Conservation (phyloP, 2,113 vertebrate species). For the Alligator mississippiensis region DNA sequence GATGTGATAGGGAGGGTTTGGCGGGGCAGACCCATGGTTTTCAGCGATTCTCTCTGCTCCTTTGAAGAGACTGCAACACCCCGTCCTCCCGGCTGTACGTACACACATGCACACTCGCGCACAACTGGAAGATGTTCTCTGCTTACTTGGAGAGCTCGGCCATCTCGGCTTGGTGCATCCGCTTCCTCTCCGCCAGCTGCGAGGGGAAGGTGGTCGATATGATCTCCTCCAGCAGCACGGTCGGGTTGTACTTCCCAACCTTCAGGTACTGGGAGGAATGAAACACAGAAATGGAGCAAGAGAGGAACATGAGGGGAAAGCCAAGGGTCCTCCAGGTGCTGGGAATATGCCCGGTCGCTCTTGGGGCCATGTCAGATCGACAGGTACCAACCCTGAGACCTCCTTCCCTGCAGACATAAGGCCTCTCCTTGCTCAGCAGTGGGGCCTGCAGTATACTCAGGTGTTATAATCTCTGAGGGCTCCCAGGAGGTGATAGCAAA, state of each 20-base stretch:
- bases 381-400: no score
- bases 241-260: slow-evolving; percentile 87
- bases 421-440: no score
- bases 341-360: background rate
- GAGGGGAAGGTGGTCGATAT: slow-evolving; percentile 81
- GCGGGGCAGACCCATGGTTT: background rate
- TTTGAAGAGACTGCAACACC: fast-evolving
- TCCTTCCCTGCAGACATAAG: no score
- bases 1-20: background rate
- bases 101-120: no score
- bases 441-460: fast-evolving
- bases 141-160: slow-evolving; percentile 91
- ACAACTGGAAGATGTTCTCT: background rate
- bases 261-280: slow-evolving; percentile 84
- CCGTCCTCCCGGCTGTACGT: fast-evolving
- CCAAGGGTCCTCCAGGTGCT: fast-evolving
- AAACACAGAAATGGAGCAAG: background rate
- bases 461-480: background rate
- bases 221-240: slow-evolving; percentile 83
- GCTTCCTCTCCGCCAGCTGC: slow-evolving; percentile 84
- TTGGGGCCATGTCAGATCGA: slow-evolving; percentile 23
- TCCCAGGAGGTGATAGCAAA: background rate
- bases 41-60: background rate
- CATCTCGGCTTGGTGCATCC: slow-evolving; percentile 85
- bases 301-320: background rate